These are phyloP conservation scores for Papilio aristodemus DNA, from an alignment of 1,140 invertebrate genomes.

Conservation along the genomic window DNA sequence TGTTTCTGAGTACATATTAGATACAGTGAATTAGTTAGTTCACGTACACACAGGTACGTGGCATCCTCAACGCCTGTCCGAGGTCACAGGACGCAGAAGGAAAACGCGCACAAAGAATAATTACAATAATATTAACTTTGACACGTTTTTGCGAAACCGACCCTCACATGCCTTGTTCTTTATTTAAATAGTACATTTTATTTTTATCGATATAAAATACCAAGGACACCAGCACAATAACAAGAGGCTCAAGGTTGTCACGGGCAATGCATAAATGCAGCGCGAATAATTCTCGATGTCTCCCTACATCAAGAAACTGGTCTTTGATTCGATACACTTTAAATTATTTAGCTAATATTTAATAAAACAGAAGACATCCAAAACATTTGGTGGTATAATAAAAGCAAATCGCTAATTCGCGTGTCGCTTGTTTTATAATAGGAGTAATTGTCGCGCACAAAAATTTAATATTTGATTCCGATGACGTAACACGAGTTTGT, in stretches of 20 bases:
- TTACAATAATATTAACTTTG: constrained; percentile 24
- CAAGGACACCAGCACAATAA: background rate
- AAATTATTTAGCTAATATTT: too few species aligned
- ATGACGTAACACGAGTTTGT: too few species aligned
- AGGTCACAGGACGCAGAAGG: constrained; percentile 11
- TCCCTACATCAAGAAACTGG: too few species aligned
- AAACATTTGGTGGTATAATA: too few species aligned
- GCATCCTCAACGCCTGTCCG: constrained; percentile 2
- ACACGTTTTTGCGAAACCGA: background rate
- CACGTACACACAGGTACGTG: background rate
- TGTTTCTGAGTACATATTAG: background rate
- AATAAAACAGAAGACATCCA: too few species aligned
- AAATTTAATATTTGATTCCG: too few species aligned
- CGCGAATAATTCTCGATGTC: too few species aligned
- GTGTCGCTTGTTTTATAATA: too few species aligned
- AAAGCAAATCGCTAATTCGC: too few species aligned
- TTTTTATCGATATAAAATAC: background rate
- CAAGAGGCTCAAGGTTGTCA: background rate
- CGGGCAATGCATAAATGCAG: too few species aligned
- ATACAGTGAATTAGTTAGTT: background rate
- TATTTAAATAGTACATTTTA: background rate
- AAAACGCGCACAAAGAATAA: constrained; percentile 18
- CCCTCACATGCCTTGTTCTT: background rate
- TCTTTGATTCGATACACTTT: too few species aligned
- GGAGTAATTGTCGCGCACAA: too few species aligned